Base-by-base conservation (phyloP, 1,140 invertebrate species). In the Drosophila bipectinata region DNA sequence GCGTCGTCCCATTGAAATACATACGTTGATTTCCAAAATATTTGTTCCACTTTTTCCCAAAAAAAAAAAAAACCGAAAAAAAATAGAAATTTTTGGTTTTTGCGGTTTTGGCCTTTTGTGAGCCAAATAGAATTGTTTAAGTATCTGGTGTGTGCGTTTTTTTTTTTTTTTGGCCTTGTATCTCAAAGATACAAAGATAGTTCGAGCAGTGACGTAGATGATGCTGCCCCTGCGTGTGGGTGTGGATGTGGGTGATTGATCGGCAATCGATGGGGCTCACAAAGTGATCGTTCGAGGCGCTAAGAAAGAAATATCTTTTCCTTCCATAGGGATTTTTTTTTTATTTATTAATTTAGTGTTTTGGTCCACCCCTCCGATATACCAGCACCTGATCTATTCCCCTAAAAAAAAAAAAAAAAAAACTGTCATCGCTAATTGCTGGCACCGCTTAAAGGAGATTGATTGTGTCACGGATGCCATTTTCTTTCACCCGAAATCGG, bases 1-100 rank as follows among this genome's bases (percentile, higher is more conserved):
- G 26, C 26, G 26, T 28, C 57, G 44, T 58, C 32, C 37, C 74
- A 77, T 64, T 64, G 59, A 61, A 56, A 57, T 78, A 37, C 47
- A 63, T 61, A 62, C 68, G 4, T 73, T 68, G 77, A 81, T 85
- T 81, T 85, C 81, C 73, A 85, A 81, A 44, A 81, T 78, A 87
- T 85, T 77, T 85, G 77, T 77, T 67, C 81, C 64, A 74, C 60
- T 84, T 75, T 66, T 73, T 55, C 14, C 30, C 51, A 44, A 14
- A 44, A 21, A 21, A 14, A 44, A 21, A 21, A 3, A 21, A 21
- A 21, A 21, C 2, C 21, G 21, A 21, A 21, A 21, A 21, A 37
- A 37, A 37, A 37, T 8, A 12, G 4, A 15, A 12, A 10, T 14
- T 21, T 7, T 7, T 51, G 52, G 37, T 39, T 59, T 59, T 52